Conservation (phyloP, 30 jellyfish, hydroid and myxozoan genomes). For the Hydractinia symbiolongicarpus region DNA sequence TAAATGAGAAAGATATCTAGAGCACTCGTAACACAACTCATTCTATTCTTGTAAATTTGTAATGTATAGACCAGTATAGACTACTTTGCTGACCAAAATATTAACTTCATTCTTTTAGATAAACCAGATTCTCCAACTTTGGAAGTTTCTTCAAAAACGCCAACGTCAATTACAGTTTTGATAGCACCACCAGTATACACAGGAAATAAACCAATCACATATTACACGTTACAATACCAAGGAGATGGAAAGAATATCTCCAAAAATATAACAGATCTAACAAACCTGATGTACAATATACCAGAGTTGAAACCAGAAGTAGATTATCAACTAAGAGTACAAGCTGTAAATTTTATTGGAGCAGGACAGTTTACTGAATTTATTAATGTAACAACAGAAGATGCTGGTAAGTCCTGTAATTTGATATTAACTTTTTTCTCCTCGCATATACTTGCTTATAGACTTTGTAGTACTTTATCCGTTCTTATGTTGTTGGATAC, state of each 20-base stretch:
- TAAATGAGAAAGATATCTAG: too few species aligned
- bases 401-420: background rate
- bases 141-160: too few species aligned
- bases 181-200: background rate
- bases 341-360: background rate
- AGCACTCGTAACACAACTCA: too few species aligned
- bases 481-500: too few species aligned
- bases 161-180: too few species aligned
- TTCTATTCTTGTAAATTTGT: too few species aligned
- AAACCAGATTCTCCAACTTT: too few species aligned
- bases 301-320: background rate
- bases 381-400: background rate
- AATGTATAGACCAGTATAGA: too few species aligned
- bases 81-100: too few species aligned
- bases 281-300: background rate
- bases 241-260: background rate
- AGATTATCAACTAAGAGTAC: background rate
- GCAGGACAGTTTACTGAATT: background rate
- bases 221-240: background rate
- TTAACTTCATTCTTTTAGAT: too few species aligned
- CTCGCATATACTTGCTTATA: too few species aligned
- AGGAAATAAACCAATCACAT: conserved; percentile 16
- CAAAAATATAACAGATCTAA: background rate
- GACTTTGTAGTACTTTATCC: too few species aligned
- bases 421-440: background rate